Percentiles rank a stretch among this genome's conserved stretches.
Conservation (phyloP, 2,888 invertebrate genomes). For the Drosophila lacicola region DNA sequence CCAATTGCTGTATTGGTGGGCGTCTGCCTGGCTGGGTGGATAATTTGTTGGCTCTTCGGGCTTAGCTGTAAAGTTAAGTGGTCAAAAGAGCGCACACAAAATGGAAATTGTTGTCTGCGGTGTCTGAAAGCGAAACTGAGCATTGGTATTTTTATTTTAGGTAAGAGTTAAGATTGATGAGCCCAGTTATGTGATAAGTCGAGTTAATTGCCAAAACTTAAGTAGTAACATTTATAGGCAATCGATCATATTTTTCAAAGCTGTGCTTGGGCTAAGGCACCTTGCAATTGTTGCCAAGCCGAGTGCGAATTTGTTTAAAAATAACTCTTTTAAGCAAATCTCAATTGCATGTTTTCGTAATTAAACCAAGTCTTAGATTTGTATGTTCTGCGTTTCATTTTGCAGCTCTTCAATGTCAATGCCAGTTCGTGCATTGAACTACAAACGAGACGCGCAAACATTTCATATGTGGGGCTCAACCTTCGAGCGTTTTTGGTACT, state of each 20-base stretch:
- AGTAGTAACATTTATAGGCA: too few species aligned
- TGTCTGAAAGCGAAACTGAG: conserved; percentile 61
- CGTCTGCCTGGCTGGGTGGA: conserved; percentile 18
- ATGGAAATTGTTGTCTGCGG: conserved; percentile 43
- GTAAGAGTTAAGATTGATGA: conserved; percentile 3
- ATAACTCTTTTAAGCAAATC: background rate
- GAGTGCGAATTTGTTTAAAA: background rate
- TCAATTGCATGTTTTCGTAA: background rate
- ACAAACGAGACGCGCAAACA: conserved; percentile 20
- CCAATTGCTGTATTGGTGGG: conserved; percentile 52
- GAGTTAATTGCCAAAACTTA: background rate
- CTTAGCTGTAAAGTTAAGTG: conserved; percentile 42
- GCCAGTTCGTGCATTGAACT: conserved; percentile 55
- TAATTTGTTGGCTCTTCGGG: conserved; percentile 15
- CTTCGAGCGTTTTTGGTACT: conserved; percentile 43
- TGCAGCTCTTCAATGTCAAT: conserved; percentile 42
- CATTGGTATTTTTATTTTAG: conserved; percentile 2
- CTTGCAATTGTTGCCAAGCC: background rate
- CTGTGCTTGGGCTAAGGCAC: background rate
- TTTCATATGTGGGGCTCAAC: conserved; percentile 15
- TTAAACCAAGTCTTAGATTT: background rate
- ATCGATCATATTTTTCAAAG: background rate
- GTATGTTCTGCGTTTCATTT: conserved; percentile 1
- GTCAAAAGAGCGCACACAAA: conserved; percentile 26
- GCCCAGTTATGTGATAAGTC: conserved; percentile 14